A percentile compares a stretch with the other conserved stretches of the same genome.
Evolutionary conservation across 2,797 vertebrate species (phyloP).

Genomic region (Myotis daubentonii): DNA sequence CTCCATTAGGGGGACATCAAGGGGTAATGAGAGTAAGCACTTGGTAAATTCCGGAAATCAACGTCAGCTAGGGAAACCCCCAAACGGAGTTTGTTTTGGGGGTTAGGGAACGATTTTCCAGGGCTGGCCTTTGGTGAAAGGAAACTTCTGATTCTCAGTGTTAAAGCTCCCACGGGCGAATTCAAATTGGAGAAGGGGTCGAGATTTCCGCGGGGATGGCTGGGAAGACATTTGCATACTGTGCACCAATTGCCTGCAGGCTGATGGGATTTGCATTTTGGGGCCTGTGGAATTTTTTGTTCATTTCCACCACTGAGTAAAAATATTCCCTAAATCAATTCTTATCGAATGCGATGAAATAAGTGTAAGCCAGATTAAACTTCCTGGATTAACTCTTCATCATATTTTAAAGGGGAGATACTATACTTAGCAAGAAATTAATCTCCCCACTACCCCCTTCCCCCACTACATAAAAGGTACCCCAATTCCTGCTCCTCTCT

Average conservation of each 20-base stretch:
- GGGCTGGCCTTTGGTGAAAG: slow-evolving; percentile 60
- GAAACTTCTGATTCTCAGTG: slow-evolving; percentile 67
- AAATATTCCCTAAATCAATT: slow-evolving; percentile 17
- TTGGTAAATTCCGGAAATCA: slow-evolving; percentile 68
- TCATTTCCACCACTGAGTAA: neutral
- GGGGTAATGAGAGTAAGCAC: slow-evolving; percentile 4
- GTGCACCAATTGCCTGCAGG: neutral
- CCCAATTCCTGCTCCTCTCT: neutral
- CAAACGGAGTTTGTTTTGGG: slow-evolving; percentile 38
- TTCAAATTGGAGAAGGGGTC: slow-evolving; percentile 14
- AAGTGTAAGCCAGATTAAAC: neutral
- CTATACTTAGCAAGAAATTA: neutral
- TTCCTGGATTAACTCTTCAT: slow-evolving; percentile 38
- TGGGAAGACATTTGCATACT: neutral
- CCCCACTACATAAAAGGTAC: neutral
- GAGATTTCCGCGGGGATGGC: neutral
- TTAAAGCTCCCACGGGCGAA: slow-evolving; percentile 49
- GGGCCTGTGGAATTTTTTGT: neutral
- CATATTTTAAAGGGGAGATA: slow-evolving; percentile 1
- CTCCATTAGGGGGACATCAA: slow-evolving; percentile 43
- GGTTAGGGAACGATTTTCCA: slow-evolving; percentile 56
- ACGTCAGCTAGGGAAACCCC: slow-evolving; percentile 50
- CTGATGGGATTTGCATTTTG: neutral
- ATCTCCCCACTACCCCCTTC: neutral
- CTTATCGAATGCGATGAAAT: slow-evolving; percentile 3